Conservation (phyloP, 2,888 invertebrate species). For the Pimpla rufipes region DNA sequence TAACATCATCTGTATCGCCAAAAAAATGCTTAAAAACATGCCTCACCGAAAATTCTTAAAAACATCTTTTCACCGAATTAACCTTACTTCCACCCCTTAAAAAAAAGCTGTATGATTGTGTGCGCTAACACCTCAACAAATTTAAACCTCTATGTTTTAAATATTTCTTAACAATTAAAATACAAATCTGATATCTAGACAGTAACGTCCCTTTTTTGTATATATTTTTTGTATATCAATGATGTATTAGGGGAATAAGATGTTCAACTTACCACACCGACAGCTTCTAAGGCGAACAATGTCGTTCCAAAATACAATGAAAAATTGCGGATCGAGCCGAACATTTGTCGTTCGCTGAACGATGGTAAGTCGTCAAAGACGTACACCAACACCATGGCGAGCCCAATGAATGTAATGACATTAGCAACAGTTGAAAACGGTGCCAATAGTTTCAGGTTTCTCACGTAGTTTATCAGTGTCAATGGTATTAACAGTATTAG, state of each 20-base stretch:
- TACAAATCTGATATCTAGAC: too few species aligned
- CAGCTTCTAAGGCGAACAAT: constrained; percentile 94
- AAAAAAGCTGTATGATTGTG: too few species aligned
- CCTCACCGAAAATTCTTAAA: too few species aligned
- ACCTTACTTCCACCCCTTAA: too few species aligned
- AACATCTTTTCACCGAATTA: too few species aligned
- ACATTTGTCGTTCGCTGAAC: constrained; percentile 85
- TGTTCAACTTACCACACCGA: constrained; percentile 89
- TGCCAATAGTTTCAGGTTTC: constrained; percentile 92
- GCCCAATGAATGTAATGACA: constrained; percentile 91
- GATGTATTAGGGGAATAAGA: background rate
- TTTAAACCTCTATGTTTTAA: too few species aligned
- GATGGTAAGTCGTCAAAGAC: constrained; percentile 89
- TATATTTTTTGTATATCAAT: too few species aligned
- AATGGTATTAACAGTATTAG: constrained; percentile 90
- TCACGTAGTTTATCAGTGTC: constrained; percentile 90
- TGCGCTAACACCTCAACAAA: too few species aligned
- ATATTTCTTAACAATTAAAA: too few species aligned
- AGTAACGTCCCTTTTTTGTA: too few species aligned
- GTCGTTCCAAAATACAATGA: constrained; percentile 96
- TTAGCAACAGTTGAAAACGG: constrained; percentile 95
- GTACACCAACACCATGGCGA: constrained; percentile 91
- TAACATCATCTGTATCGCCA: too few species aligned
- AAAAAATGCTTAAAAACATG: too few species aligned
- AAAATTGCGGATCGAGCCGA: constrained; percentile 87